Conservation (phyloP, 2,113 vertebrate genomes). For the Nyctibius bracteatus region DNA sequence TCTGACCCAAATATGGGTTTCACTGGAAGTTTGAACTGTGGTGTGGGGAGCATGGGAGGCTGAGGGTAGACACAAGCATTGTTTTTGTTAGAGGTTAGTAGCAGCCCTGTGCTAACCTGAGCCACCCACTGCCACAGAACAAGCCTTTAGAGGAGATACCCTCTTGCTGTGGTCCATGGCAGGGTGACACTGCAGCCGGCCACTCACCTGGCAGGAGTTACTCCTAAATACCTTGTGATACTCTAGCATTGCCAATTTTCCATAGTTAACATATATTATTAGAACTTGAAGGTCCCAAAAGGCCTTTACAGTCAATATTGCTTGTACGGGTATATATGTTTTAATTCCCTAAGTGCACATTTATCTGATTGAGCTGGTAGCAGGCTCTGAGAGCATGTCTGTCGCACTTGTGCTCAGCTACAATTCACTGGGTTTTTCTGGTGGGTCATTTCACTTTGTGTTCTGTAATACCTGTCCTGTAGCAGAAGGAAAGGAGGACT, state of each 20-base stretch:
- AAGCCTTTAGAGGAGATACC: not conserved
- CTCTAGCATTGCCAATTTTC: not conserved
- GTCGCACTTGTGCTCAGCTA: not conserved
- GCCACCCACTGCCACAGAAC: not conserved
- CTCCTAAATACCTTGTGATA: not conserved
- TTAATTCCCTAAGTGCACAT: not conserved
- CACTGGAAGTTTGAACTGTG: not conserved
- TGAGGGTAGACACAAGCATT: fast-evolving
- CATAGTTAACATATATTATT: not conserved
- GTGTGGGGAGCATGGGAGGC: no score
- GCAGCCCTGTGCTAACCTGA: not conserved
- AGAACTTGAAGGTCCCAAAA: not conserved
- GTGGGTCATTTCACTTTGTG: not conserved
- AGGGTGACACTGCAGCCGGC: not conserved
- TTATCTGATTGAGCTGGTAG: not conserved
- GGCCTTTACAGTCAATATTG: not conserved
- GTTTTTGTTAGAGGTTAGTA: not conserved
- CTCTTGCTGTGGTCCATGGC: not conserved
- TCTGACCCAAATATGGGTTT: not conserved
- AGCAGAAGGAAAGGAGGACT: not conserved
- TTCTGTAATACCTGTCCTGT: not conserved
- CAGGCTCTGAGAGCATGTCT: not conserved
- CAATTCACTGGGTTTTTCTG: not conserved
- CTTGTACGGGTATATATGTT: not conserved
- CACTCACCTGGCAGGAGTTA: not conserved